Conservation (phyloP, 2,888 invertebrate genomes). For the Smittia sp. region DNA sequence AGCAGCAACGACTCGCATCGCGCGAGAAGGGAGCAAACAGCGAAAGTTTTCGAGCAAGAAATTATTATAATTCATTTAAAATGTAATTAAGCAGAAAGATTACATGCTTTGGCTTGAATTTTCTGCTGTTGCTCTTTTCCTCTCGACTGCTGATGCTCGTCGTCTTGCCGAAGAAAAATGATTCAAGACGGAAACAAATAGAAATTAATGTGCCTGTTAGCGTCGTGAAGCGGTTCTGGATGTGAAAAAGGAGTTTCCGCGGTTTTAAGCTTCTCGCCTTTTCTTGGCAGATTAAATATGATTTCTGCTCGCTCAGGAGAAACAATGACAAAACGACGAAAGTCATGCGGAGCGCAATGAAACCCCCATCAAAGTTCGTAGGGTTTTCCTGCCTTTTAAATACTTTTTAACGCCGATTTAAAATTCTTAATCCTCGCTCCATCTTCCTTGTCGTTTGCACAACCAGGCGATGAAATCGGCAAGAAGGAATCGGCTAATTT, state of each 20-base stretch:
- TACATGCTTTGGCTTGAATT: conserved; percentile 19
- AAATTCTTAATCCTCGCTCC: background rate
- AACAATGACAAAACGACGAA: background rate
- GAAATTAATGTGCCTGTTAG: conserved; percentile 25
- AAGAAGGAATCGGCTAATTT: background rate
- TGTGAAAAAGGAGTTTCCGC: conserved; percentile 8
- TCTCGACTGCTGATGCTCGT: background rate
- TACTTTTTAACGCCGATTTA: background rate
- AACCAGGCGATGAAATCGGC: background rate
- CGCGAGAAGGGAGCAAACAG: conserved; percentile 5
- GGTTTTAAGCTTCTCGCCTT: background rate
- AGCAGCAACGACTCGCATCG: background rate
- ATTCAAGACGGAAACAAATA: conserved; percentile 23
- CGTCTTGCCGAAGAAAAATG: conserved; percentile 1
- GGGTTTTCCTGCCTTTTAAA: background rate
- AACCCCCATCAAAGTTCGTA: too few relatives aligned
- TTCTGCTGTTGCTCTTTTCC: background rate
- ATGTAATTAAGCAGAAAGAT: conserved; percentile 36
- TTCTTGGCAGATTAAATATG: background rate
- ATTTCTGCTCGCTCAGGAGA: background rate
- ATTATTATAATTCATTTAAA: conserved; percentile 38
- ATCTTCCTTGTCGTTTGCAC: background rate
- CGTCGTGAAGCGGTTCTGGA: background rate
- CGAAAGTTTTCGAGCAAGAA: conserved; percentile 21
- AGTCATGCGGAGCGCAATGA: background rate